These are phyloP conservation scores for Dryobotodes eremita DNA, from an alignment of 2,888 invertebrate genomes.

Conservation along the genomic window DNA sequence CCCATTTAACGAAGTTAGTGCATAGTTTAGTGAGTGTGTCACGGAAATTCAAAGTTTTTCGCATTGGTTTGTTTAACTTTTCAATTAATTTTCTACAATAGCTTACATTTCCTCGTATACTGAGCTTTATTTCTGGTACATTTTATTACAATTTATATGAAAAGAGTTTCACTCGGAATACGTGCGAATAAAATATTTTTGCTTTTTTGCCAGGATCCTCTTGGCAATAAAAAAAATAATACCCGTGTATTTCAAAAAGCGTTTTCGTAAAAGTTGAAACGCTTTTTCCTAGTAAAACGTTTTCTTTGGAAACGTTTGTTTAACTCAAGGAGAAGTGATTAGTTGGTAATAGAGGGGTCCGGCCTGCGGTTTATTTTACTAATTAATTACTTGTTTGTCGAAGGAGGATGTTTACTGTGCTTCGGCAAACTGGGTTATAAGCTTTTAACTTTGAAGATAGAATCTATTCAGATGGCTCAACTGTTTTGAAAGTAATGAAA, in stretches of 20 bases:
- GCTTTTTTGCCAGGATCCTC: conserved; percentile 39
- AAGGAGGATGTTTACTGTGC: conserved; percentile 67
- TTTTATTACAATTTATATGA: not conserved
- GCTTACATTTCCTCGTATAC: conserved; percentile 54
- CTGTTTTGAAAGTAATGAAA: conserved; percentile 25
- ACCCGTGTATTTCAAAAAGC: conserved; percentile 15
- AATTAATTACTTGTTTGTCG: conserved; percentile 74
- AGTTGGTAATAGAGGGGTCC: conserved; percentile 51
- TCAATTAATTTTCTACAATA: conserved; percentile 34
- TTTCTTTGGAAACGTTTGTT: conserved; percentile 26
- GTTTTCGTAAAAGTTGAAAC: conserved; percentile 34
- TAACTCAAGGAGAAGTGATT: conserved; percentile 34
- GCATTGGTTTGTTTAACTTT: conserved; percentile 72
- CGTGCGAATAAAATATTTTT: conserved; percentile 43
- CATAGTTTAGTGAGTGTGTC: conserved; percentile 70
- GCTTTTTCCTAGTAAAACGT: conserved; percentile 13
- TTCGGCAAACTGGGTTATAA: conserved; percentile 53
- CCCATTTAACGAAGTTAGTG: conserved; percentile 61
- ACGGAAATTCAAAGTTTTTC: conserved; percentile 72
- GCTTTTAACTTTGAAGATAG: conserved; percentile 32
- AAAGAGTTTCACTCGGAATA: conserved; percentile 35
- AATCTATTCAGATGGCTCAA: conserved; percentile 46
- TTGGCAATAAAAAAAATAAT: conserved; percentile 36
- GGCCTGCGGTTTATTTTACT: conserved; percentile 64
- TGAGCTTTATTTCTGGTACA: conserved; percentile 4